Percentiles rank a stretch among this genome's conserved stretches.
These are phyloP conservation scores for Gonatopus flavifemur DNA, from an alignment of 1,140 invertebrate genomes.

Conservation along the genomic window DNA sequence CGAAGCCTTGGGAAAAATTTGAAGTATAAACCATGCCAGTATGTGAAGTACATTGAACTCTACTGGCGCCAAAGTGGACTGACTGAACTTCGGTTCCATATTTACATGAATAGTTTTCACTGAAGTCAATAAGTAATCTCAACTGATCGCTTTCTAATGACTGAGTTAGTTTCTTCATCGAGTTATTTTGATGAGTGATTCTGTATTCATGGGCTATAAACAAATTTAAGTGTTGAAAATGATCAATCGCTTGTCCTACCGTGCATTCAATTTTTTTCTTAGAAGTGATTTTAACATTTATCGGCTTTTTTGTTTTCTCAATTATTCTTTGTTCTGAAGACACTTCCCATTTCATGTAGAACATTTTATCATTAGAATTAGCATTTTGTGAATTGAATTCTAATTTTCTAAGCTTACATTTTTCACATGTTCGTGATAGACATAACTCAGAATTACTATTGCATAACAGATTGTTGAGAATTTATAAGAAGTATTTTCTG, in stretches of 20 bases:
- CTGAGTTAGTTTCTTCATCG: conserved; percentile 13
- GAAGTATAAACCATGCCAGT: conserved; percentile 20
- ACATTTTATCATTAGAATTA: conserved; percentile 3
- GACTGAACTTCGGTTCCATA: conserved; percentile 22
- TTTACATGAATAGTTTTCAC: conserved; percentile 25
- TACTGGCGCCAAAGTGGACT: conserved; percentile 24
- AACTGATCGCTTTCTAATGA: conserved; percentile 2
- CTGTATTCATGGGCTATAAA: conserved; percentile 20
- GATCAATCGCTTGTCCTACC: background rate
- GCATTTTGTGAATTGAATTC: conserved; percentile 9
- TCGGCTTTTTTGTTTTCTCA: conserved; percentile 20
- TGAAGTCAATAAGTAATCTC: conserved; percentile 20
- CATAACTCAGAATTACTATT: no score
- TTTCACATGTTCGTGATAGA: conserved; percentile 17
- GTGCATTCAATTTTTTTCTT: conserved; percentile 3
- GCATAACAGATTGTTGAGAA: background rate
- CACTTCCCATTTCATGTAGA: conserved; percentile 14
- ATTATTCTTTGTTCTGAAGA: conserved; percentile 11
- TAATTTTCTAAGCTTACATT: conserved; percentile 14
- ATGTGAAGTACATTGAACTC: conserved; percentile 18
- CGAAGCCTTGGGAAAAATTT: conserved; percentile 14
- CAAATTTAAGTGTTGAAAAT: background rate
- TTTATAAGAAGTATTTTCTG: no score
- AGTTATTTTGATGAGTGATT: conserved; percentile 18
- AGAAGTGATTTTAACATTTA: conserved; percentile 11